Evolutionary conservation across 2,113 vertebrate genomes (phyloP), one percentile per base, ranked within the genome.

Genomic region (Potamarius usumacintae): DNA sequence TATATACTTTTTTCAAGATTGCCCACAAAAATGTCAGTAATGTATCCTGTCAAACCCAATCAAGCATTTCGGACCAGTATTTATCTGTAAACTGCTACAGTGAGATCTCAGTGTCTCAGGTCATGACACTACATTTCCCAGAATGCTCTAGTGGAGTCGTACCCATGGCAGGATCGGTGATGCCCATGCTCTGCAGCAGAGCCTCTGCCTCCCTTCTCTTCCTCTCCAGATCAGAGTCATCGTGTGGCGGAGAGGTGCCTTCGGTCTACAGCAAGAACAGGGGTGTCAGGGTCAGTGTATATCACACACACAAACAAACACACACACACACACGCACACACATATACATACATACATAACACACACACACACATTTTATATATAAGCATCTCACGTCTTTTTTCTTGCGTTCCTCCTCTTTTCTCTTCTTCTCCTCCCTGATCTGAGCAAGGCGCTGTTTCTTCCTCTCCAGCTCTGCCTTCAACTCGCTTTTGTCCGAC

Each of bases 171-270:
- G 97, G 93, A 80, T 99, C 98, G 0, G 96, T 97, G 86, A 99
- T 96, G 15, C 98, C 98, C 94, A 99, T 98, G 90, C 98, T 99
- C 93, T 99, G 97, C 90, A 99, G 95, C 90, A 99, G 94, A n/a
- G 96, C 97, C 94, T 99, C 98, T 1, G 98, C 96, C 95, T 99
- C 98, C 93, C 97, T 96, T 91, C 98, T 97, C 91, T 99, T 99
- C 93, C 97, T 99, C 92, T 99, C 98, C 95, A 99, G 96, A 91
- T 99, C 97, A 34, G 97, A 97, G 91, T 99, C 98, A 88, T 99
- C 97, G 83, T 97, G 96, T 14, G 96, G 93, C 52, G 92, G 94
- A 82, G 95, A 93, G 69, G 90, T 94, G 34, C 96, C 97, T 92
- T 97, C 96, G 90, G 95, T 94, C 96, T 97, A 87, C n/a, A 72